Base-by-base conservation (phyloP, 2,888 invertebrate genomes). In the Caenorhabditis virilis region DNA sequence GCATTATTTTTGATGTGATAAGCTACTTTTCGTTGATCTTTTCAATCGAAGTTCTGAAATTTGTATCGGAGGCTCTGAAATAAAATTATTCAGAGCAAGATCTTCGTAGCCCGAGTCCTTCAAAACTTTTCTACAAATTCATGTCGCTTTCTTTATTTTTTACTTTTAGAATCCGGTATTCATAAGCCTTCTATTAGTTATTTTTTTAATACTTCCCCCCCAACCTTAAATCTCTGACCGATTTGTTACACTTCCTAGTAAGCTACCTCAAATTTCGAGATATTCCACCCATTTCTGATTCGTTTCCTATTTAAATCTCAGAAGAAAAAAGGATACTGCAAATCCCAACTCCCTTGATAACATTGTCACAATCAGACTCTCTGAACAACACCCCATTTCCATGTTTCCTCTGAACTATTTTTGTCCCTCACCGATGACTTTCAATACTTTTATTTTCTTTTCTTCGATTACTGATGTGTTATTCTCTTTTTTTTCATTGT, bases 11-110 rank as follows among this genome's bases (percentile, higher is more conserved):
- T 48, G 36, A 48, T 45, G 2, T 9, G 16, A 5, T 39, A 7
- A 20, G 5, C 39, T 20, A 5, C 5, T 9, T 42, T 23, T 25
- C n/a, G 5, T 36, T 36, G 42, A 23, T 42, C 27, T 45, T 27
- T 16, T 16, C 3, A 47, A 20, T n/a, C 33, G 33, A 47, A 47
- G 47, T 33, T 47, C 47, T 47, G 47, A n/a, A n/a, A n/a, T 47
- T 35, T 27, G 39, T 38, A 55, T 39, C 54, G 55, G 55, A 42
- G 55, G 42, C 55, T 48, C 55, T 54, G 33, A 18, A 30, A 30
- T 30, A 25, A 35, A n/a, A 20, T 38, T 16, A 11, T 41, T 18
- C 33, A 48, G 46, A 53, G 53, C 41, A 42, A 55, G 55, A 55
- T 33, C 47, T 46, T 45, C 41, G 39, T 41, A 22, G 20, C 47